Evolutionary conservation across 2,888 invertebrate genomes (phyloP).

Genomic region (Timandra comae): DNA sequence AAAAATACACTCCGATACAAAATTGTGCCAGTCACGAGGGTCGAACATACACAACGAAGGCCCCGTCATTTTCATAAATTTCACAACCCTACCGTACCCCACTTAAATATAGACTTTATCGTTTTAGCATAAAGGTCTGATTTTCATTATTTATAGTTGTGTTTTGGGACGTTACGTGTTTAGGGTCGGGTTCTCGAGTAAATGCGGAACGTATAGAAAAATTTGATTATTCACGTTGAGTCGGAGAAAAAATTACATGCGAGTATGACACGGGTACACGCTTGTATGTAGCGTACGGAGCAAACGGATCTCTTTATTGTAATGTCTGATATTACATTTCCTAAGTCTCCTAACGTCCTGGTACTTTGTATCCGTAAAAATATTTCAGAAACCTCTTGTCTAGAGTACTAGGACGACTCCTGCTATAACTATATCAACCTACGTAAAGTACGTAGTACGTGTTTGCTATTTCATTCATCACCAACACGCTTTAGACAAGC

Average conservation of each 20-base stretch:
- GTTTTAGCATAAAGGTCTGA: slow-evolving; percentile 41
- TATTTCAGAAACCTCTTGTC: too few relatives aligned
- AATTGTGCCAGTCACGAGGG: slow-evolving; percentile 72
- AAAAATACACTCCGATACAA: slow-evolving; percentile 64
- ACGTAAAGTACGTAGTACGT: too few relatives aligned
- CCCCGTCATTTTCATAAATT: slow-evolving; percentile 66
- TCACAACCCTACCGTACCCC: slow-evolving; percentile 48
- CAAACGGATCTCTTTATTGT: background rate
- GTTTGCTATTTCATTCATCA: too few relatives aligned
- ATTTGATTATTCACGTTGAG: slow-evolving; percentile 74
- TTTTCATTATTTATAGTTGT: slow-evolving; percentile 36
- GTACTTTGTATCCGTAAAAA: too few relatives aligned
- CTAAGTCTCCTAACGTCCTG: too few relatives aligned
- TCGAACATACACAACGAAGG: slow-evolving; percentile 37
- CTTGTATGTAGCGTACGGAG: slow-evolving; percentile 1
- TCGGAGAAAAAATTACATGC: slow-evolving; percentile 67
- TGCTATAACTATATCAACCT: too few relatives aligned
- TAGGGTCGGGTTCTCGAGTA: slow-evolving; percentile 42
- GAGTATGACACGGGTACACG: slow-evolving; percentile 43
- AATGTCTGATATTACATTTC: too few relatives aligned
- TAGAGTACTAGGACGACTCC: too few relatives aligned
- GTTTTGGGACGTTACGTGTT: slow-evolving; percentile 29
- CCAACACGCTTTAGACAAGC: too few relatives aligned
- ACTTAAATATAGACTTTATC: slow-evolving; percentile 51
- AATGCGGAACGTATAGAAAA: slow-evolving; percentile 72